Evolutionary conservation across 1,140 invertebrate genomes (phyloP), one percentile per base, ranked within the genome.

Genomic region (Gonioctena quinquepunctata): DNA sequence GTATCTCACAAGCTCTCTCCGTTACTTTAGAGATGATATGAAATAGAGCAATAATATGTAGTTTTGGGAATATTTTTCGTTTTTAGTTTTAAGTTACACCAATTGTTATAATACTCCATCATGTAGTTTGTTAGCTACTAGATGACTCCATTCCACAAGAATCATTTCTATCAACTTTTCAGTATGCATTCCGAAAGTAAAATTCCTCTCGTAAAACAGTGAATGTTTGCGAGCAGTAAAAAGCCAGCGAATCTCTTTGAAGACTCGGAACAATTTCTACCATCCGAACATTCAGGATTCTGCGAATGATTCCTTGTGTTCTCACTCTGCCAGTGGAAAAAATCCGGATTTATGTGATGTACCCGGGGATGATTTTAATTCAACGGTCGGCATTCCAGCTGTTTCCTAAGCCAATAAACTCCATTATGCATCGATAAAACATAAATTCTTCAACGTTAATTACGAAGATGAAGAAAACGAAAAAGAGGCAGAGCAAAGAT

Each of bases 341-440:
- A 61, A 33, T 22, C 11, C 57, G 8, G n/a, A 8, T 61, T 19
- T 42, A 42, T 42, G 33, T 3, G 33, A 42, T 42, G 33, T 42
- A 42, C 25, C 28, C 59, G 59, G 59, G 59, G 59, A 21, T 61
- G 59, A 61, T 61, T 28, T 28, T 7, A 61, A 19, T 61, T 33
- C 57, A 5, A 13, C 59, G 33, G 5, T 11, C 27, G 59, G 59
- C 23, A 65, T 65, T 50, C 62, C 28, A 22, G 18, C 33, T 65
- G 62, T 50, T 50, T 49, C 62, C 42, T 65, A 25, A 65, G 19
- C 62, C 11, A 65, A 65, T 65, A 49, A 48, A 49, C 62, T 21
- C 62, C 33, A 65, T 65, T 65, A 65, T 65, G 28, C 42, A 65
- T 50, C 22, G 62, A 65, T 48, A 49, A 52, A 65, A 27, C n/a